Percentiles rank a stretch among this genome's conserved stretches.
These are phyloP conservation scores for Sogatella furcifera DNA, from an alignment of 1,140 invertebrate species.

Conservation along the genomic window DNA sequence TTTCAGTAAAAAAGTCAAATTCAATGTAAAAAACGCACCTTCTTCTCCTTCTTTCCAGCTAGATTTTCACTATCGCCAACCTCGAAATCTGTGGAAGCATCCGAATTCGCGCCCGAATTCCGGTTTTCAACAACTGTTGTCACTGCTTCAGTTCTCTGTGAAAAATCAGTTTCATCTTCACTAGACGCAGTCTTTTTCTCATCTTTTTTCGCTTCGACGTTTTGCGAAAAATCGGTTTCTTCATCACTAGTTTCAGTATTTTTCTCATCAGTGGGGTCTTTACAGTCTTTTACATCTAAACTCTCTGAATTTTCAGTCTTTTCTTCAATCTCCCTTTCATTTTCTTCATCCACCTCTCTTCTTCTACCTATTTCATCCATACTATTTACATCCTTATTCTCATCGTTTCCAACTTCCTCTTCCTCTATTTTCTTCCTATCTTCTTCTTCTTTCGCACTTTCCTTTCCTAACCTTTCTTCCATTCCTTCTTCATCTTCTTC, in stretches of 20 bases:
- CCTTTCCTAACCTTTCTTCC: too few species aligned
- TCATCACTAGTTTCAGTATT: background rate
- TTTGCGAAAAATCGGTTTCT: background rate
- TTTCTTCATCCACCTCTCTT: slow-evolving; percentile 36
- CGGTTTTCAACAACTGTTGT: background rate
- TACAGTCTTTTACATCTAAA: background rate
- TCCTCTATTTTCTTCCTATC: background rate
- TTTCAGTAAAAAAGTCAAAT: too few species aligned
- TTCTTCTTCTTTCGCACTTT: too few species aligned
- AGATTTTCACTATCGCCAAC: background rate
- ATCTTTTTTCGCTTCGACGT: background rate
- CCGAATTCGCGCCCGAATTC: background rate
- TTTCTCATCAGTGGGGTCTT: background rate
- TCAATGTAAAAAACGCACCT: too few species aligned
- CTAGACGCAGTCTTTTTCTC: background rate
- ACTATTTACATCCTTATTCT: background rate
- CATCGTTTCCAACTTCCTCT: background rate
- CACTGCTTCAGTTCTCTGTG: background rate
- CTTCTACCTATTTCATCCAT: background rate
- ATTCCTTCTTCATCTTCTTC: too few species aligned
- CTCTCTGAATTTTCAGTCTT: background rate
- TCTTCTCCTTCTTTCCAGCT: background rate
- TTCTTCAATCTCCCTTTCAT: background rate
- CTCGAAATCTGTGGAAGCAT: background rate
- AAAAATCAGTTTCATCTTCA: background rate